These are phyloP conservation scores for Dasysyrphus albostriatus DNA, from an alignment of 2,888 invertebrate genomes.

Conservation along the genomic window DNA sequence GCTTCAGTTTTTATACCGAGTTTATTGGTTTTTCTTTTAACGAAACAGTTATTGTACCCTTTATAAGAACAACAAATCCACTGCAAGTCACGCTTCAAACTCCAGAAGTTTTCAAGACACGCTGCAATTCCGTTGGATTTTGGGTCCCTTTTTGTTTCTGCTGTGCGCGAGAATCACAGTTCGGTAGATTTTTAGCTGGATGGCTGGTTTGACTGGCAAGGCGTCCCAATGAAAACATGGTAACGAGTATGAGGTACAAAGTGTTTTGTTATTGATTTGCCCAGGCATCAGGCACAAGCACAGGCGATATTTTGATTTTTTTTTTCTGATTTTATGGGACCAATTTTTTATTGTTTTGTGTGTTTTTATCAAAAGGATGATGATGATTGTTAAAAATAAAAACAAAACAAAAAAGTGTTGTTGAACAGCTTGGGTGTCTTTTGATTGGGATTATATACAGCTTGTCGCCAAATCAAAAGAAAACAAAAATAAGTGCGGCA, in stretches of 20 bases:
- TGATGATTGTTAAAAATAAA: constrained; percentile 17
- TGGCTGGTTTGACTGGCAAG: constrained; percentile 21
- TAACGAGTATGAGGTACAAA: constrained; percentile 69
- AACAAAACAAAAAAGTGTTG: constrained; percentile 8
- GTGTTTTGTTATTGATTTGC: constrained; percentile 73
- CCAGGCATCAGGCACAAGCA: neutral
- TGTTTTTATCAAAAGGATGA: constrained; percentile 32
- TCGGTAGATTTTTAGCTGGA: neutral
- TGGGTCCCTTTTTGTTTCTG: constrained; percentile 38
- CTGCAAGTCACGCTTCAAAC: neutral
- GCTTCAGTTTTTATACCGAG: neutral
- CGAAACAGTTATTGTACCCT: neutral
- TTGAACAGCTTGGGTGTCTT: constrained; percentile 57
- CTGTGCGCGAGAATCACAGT: constrained; percentile 49
- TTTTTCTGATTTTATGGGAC: neutral
- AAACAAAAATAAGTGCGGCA: constrained; percentile 14
- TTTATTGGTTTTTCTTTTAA: neutral
- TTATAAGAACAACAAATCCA: neutral
- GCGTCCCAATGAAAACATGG: constrained; percentile 66
- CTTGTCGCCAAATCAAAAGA: constrained; percentile 66
- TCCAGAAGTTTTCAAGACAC: constrained; percentile 3
- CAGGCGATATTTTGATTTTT: constrained; percentile 31
- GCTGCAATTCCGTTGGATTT: neutral
- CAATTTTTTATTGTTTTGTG: neutral
- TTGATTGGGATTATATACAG: constrained; percentile 61